Evolutionary conservation across 1,140 invertebrate genomes (phyloP).

Genomic region (Brachionus calyciflorus): DNA sequence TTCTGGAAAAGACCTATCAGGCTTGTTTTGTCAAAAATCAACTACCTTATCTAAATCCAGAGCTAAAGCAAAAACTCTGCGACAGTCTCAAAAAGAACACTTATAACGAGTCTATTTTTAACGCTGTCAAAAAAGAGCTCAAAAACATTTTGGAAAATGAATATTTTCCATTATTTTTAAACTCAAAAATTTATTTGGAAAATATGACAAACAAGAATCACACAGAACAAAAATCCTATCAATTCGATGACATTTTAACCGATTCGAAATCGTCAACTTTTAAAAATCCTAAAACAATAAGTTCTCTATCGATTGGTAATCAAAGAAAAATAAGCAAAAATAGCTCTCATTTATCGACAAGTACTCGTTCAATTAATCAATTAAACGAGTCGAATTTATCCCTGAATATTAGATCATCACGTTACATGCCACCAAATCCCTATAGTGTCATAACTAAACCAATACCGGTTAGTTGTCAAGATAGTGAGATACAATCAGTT

Average conservation of each 20-base stretch:
- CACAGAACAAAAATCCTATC: not conserved
- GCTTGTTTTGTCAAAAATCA: conserved; percentile 40
- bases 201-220: not conserved
- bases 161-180: conserved; percentile 22
- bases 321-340: conserved; percentile 2
- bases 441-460: conserved; percentile 19
- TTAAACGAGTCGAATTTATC: conserved; percentile 10
- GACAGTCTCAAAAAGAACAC: conserved; percentile 36
- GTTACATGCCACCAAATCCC: not conserved
- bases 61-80: conserved; percentile 24
- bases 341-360: not conserved
- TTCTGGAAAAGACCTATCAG: conserved; percentile 34
- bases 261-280: not conserved
- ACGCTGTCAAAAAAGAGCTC: conserved; percentile 23
- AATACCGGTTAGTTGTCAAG: conserved; percentile 11
- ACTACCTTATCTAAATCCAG: conserved; percentile 14
- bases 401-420: not conserved
- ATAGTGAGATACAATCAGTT: conserved; percentile 7
- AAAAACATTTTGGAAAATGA: conserved; percentile 5
- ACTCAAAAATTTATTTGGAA: conserved; percentile 11
- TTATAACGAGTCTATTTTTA: conserved; percentile 40
- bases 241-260: conserved; percentile 15
- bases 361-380: not conserved
- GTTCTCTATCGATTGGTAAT: not conserved
- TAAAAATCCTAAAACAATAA: conserved; percentile 6